These are phyloP conservation scores for Cataglyphis livida DNA, from an alignment of 2,888 invertebrate genomes.

Conservation along the genomic window DNA sequence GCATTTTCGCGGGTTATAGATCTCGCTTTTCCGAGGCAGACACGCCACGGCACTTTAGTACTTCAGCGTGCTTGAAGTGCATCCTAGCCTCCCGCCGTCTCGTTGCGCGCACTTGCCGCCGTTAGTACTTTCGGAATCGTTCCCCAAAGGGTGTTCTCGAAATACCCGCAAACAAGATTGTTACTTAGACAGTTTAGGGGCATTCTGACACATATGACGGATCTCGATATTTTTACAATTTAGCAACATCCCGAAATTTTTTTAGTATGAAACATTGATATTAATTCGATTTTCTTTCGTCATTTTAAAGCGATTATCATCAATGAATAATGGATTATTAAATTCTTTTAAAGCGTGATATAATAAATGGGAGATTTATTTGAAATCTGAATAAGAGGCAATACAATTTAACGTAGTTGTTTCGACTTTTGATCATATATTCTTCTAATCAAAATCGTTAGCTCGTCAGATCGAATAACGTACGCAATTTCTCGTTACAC, in stretches of 20 bases:
- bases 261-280: background rate
- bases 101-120: slow-evolving; percentile 60
- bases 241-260: background rate
- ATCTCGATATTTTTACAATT: background rate
- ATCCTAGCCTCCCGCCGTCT: slow-evolving; percentile 51
- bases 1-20: slow-evolving; percentile 56
- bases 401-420: background rate
- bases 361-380: background rate
- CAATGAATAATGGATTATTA: background rate
- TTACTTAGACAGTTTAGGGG: background rate
- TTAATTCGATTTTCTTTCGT: background rate
- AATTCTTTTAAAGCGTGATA: too few relatives aligned
- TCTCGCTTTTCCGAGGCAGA: slow-evolving; percentile 64
- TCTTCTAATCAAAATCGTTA: background rate
- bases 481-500: slow-evolving; percentile 15
- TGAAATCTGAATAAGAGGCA: background rate
- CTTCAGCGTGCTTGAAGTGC: slow-evolving; percentile 68
- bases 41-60: slow-evolving; percentile 75
- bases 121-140: slow-evolving; percentile 78
- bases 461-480: background rate
- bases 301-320: background rate
- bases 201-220: background rate
- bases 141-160: slow-evolving; percentile 70
- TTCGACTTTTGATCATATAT: background rate
- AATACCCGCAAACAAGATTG: slow-evolving; percentile 36